Conservation (phyloP, 2,797 vertebrate genomes). For the Onychomys arenicola region DNA sequence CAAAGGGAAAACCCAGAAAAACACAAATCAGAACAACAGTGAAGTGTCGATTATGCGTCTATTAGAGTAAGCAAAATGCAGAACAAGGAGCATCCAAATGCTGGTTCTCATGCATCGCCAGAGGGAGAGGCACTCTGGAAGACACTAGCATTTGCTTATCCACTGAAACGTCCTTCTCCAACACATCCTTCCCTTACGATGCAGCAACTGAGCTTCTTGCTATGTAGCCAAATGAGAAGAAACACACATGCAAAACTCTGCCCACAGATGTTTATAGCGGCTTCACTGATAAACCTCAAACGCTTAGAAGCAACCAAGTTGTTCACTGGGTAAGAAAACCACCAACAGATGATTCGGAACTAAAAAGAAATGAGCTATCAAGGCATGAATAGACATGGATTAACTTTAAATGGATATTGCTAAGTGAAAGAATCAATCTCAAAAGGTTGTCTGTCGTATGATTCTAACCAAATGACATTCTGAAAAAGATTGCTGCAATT, state of each 20-base stretch:
- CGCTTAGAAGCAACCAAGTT: background rate
- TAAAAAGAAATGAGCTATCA: background rate
- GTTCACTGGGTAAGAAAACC: background rate
- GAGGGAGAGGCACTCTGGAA: background rate
- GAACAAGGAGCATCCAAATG: background rate
- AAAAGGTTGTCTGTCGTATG: background rate
- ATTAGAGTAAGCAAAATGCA: background rate
- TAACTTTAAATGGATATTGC: background rate
- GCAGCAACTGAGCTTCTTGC: background rate
- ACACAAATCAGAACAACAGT: background rate
- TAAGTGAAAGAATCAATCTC: background rate
- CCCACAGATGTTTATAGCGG: background rate
- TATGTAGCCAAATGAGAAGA: conserved; percentile 3
- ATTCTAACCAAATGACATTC: background rate
- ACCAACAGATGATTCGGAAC: background rate
- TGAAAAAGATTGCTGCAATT: background rate
- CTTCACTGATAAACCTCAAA: background rate
- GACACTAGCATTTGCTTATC: background rate
- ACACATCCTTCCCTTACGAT: background rate
- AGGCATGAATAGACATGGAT: background rate
- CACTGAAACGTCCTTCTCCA: background rate
- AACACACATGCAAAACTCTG: background rate
- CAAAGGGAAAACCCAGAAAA: background rate
- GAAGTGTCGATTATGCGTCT: background rate
- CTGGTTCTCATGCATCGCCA: background rate